These are phyloP conservation scores for Euclidia mi DNA, from an alignment of 2,888 invertebrate species.

Conservation along the genomic window DNA sequence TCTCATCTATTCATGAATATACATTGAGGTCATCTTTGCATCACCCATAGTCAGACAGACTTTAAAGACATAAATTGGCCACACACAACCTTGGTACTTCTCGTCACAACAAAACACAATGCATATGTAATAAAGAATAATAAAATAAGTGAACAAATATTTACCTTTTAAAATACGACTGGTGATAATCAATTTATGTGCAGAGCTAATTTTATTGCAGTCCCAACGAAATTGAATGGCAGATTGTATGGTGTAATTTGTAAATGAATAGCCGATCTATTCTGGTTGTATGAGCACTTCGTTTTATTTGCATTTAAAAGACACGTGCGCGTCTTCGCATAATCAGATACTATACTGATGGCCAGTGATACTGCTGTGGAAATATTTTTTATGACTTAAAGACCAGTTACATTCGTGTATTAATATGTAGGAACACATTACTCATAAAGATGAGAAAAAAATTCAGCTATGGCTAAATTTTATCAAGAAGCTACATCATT, in stretches of 20 bases:
- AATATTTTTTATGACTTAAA: background rate
- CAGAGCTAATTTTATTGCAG: conserved; percentile 2
- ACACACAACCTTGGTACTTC: too few species aligned
- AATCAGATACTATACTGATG: conserved; percentile 31
- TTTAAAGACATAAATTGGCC: too few species aligned
- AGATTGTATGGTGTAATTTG: conserved; percentile 43
- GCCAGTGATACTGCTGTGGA: conserved; percentile 15
- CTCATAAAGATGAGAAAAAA: background rate
- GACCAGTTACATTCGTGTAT: background rate
- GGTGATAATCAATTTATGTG: background rate
- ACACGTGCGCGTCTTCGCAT: conserved; percentile 46
- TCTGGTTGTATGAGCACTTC: conserved; percentile 31
- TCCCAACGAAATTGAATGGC: conserved; percentile 21
- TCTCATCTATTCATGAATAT: too few species aligned
- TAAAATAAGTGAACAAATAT: too few species aligned
- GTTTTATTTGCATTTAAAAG: conserved; percentile 30
- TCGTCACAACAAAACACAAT: too few species aligned
- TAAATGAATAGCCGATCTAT: conserved; percentile 57
- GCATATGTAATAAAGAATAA: too few species aligned
- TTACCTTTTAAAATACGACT: conserved; percentile 2
- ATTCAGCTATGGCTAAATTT: too few species aligned
- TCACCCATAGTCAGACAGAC: too few species aligned
- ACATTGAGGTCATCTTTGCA: too few species aligned
- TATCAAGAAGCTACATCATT: too few species aligned
- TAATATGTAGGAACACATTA: background rate